phyloP scores from a whole-genome alignment of 1,140 invertebrate species.

The Drosophila kikkawai region DNA sequence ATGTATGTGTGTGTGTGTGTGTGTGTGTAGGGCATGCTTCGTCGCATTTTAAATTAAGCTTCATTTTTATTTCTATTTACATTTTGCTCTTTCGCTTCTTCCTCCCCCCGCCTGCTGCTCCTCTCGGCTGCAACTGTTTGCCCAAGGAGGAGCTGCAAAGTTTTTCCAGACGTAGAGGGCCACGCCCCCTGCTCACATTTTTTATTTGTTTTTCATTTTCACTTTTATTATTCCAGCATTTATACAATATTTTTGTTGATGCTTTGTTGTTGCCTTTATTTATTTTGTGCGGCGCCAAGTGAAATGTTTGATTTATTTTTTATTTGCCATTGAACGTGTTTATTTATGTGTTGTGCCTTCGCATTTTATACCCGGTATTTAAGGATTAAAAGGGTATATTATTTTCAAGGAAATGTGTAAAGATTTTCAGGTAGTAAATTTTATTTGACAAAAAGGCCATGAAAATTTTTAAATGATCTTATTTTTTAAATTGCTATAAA shows the following conservation, averaged over 20 bases:
- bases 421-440: neutral
- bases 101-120: neutral
- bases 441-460: too few relatives aligned
- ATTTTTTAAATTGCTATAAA: neutral
- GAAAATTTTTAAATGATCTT: neutral
- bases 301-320: conserved; percentile 78
- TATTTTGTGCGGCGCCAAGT: conserved; percentile 60
- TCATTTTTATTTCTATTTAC: conserved; percentile 83
- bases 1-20: conserved; percentile 30
- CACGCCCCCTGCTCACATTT: conserved; percentile 23
- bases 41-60: conserved; percentile 83
- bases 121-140: conserved; percentile 64
- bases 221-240: conserved; percentile 76
- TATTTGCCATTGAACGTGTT: conserved; percentile 69
- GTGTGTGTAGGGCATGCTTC: conserved; percentile 64
- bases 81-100: conserved; percentile 60
- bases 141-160: conserved; percentile 31
- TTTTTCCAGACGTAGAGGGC: conserved; percentile 49
- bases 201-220: conserved; percentile 80
- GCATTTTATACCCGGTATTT: conserved; percentile 9
- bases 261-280: conserved; percentile 41
- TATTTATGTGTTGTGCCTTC: conserved; percentile 56
- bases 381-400: neutral
- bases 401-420: neutral
- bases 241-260: conserved; percentile 67